phyloP scores from a whole-genome alignment of 92 coral and sea anemone genomes.

The Phenganax subtilis region DNA sequence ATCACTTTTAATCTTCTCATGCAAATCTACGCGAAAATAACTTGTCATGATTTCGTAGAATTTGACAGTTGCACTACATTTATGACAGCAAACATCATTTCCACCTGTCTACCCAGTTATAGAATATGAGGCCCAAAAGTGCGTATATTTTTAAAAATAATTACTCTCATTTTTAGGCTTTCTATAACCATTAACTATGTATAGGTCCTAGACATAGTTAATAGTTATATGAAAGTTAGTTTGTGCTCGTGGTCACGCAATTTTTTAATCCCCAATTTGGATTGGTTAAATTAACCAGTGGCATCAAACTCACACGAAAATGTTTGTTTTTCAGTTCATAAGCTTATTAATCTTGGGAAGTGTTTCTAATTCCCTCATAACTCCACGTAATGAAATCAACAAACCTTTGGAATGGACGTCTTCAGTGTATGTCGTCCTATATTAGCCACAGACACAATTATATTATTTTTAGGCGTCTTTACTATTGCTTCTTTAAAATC shows the following conservation, averaged over 20 bases:
- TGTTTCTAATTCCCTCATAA: not conserved
- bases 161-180: too few relatives aligned
- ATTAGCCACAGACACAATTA: not conserved
- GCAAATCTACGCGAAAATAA: constrained; percentile 6
- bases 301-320: not conserved
- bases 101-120: not conserved
- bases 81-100: not conserved
- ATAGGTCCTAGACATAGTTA: too few relatives aligned
- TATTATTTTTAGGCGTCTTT: not conserved
- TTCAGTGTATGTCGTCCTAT: not conserved
- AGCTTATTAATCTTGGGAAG: not conserved
- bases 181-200: too few relatives aligned
- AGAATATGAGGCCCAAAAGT: too few relatives aligned
- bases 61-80: not conserved
- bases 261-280: too few relatives aligned
- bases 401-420: not conserved
- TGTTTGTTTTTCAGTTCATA: not conserved
- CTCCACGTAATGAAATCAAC: not conserved
- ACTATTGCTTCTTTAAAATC: not conserved
- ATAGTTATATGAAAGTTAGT: too few relatives aligned
- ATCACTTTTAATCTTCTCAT: constrained; percentile 11
- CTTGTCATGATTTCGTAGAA: not conserved
- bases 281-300: too few relatives aligned
- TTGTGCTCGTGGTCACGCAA: too few relatives aligned
- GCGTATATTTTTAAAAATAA: too few relatives aligned